Percentiles rank a stretch among this genome's conserved stretches.
phyloP scores from a whole-genome alignment of 2,113 vertebrate species.

The Zosterops hypoxanthus region DNA sequence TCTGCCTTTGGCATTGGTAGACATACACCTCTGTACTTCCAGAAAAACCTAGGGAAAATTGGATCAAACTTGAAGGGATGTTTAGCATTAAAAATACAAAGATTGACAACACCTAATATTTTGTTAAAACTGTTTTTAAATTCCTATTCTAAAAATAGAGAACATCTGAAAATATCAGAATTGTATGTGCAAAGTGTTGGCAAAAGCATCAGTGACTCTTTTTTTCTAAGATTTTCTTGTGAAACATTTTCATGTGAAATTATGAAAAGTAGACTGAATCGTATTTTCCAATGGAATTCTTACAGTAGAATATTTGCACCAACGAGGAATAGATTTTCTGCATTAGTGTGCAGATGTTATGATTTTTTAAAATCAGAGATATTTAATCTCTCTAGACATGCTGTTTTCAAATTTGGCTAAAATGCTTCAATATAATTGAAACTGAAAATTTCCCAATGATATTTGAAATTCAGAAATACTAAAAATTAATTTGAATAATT shows the following conservation, averaged over 20 bases:
- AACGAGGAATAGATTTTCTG: background rate
- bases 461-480: background rate
- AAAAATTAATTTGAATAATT: background rate
- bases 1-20: background rate
- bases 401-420: background rate
- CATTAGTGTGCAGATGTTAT: background rate
- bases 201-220: background rate
- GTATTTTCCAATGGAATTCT: background rate
- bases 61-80: background rate
- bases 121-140: background rate
- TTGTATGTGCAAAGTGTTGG: background rate
- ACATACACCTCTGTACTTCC: background rate
- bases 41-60: background rate
- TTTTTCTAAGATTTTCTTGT: background rate
- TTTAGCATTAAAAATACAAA: background rate
- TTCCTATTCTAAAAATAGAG: background rate
- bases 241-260: background rate
- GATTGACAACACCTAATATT: background rate
- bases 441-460: background rate
- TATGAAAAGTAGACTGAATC: background rate
- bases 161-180: background rate
- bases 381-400: background rate
- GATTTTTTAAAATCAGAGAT: background rate
- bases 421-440: background rate
- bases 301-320: background rate